Conservation (phyloP, 2,888 invertebrate species). For the Bibio marci region DNA sequence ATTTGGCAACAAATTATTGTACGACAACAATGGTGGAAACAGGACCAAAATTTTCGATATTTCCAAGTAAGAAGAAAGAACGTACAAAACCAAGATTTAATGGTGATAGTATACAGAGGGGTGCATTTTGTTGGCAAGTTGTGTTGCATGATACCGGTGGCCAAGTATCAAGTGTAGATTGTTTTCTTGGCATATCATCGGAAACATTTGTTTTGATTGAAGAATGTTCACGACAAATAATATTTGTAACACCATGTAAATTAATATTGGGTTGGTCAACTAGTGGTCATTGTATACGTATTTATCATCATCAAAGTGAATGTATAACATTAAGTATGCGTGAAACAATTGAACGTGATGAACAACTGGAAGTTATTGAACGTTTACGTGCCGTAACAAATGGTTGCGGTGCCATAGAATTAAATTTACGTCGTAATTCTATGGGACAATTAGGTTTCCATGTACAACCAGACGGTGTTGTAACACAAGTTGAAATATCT, state of each 20-base stretch:
- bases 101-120: constrained; percentile 52
- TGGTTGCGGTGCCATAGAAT: constrained; percentile 60
- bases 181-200: constrained; percentile 70
- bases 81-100: constrained; percentile 52
- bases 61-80: constrained; percentile 62
- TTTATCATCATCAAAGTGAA: constrained; percentile 90
- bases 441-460: constrained; percentile 77
- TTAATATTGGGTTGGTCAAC: constrained; percentile 49
- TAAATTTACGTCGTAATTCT: constrained; percentile 62
- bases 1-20: constrained; percentile 70
- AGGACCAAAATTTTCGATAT: constrained; percentile 63
- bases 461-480: constrained; percentile 84
- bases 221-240: constrained; percentile 60
- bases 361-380: constrained; percentile 58
- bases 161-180: constrained; percentile 46
- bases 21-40: constrained; percentile 66
- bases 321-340: constrained; percentile 67
- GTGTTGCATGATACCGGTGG: constrained; percentile 51
- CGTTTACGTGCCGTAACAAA: constrained; percentile 65
- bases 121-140: constrained; percentile 73
- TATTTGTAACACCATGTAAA: constrained; percentile 71
- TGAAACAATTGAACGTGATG: constrained; percentile 49
- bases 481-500: constrained; percentile 44
- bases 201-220: constrained; percentile 81
- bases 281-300: constrained; percentile 44